Conservation (phyloP, 2,113 vertebrate species). For the Hippocampus mohnikei region DNA sequence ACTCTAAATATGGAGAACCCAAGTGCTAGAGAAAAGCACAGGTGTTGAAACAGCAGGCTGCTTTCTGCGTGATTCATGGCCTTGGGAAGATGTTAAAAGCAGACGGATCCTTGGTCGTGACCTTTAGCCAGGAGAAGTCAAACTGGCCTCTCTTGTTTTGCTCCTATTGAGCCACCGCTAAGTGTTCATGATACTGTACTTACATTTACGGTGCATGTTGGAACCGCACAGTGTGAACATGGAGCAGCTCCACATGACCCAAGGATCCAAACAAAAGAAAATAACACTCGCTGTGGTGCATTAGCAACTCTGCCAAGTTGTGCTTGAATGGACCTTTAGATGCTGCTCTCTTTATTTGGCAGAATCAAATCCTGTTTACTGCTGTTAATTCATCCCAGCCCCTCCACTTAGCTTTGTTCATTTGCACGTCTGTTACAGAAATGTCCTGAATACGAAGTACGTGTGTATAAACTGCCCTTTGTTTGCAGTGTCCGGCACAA, state of each 20-base stretch:
- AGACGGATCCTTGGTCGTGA: conserved; percentile 3
- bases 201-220: conserved; percentile 13
- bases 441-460: conserved; percentile 5
- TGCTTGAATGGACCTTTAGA: conserved; percentile 37
- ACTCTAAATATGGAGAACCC: not conserved
- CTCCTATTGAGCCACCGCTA: conserved; percentile 17
- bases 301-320: conserved; percentile 31
- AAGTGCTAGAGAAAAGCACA: conserved; percentile 4
- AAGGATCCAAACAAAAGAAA: conserved; percentile 41
- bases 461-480: conserved; percentile 29
- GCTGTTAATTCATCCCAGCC: not conserved
- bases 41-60: conserved; percentile 4
- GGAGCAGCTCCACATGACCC: conserved; percentile 27
- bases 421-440: conserved; percentile 21
- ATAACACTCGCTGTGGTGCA: conserved; percentile 20
- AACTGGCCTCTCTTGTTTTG: conserved; percentile 17
- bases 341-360: conserved; percentile 32
- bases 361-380: conserved; percentile 8
- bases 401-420: conserved; percentile 5
- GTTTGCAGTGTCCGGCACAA: conserved; percentile 15
- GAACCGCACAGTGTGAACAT: conserved; percentile 19
- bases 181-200: conserved; percentile 23
- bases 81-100: conserved; percentile 11
- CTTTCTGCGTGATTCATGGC: not conserved
- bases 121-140: conserved; percentile 32